Evolutionary conservation across 2,888 invertebrate species (phyloP), one percentile per base, ranked within the genome.

Genomic region (Pegoplata infirma): DNA sequence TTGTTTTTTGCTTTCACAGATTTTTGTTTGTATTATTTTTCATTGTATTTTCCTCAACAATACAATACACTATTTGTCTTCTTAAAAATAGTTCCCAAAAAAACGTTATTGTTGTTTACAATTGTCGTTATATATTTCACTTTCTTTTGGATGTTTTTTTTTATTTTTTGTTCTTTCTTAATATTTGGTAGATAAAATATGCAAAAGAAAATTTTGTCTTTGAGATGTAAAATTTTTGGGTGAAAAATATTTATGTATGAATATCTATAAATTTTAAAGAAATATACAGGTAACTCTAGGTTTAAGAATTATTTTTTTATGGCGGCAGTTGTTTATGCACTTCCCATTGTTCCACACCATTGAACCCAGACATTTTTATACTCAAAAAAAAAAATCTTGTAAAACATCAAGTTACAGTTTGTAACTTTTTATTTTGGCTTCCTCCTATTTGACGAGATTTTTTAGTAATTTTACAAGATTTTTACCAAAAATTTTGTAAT

Each of bases 121-220:
- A 36, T 64, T 64, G 51, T 64, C 21, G 36, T 36, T 51, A 49
- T 21, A 64, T 64, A 36, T 64, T 19, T 64, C 10, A 64, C 19
- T 64, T 32, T 28, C 28, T 47, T n/a, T 46, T 14, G 6, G 17
- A 25, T 6, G 10, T 10, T 5, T 19, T 56, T 36, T 55, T 55
- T 6, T 28, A 7, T 1, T 5, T 4, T 6, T 55, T 17, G n/a
- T 32, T 19, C n/a, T n/a, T n/a, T n/a, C n/a, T n/a, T n/a, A n/a
- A n/a, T n/a, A 12, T 28, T 61, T 28, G 14, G 6, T 28, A 10
- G 19, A 16, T 25, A 25, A 61, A 47, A 61, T 17, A 47, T 25
- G 46, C n/a, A 16, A 47, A 47, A 59, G 6, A 10, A 49, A 59
- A 61, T 61, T 6, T 47, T 61, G 58, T 28, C 67, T 66, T 67